Percentiles rank a stretch among this genome's conserved stretches.
phyloP scores from a whole-genome alignment of 2,113 vertebrate genomes.

The Rhinolophus ferrumequinum region DNA sequence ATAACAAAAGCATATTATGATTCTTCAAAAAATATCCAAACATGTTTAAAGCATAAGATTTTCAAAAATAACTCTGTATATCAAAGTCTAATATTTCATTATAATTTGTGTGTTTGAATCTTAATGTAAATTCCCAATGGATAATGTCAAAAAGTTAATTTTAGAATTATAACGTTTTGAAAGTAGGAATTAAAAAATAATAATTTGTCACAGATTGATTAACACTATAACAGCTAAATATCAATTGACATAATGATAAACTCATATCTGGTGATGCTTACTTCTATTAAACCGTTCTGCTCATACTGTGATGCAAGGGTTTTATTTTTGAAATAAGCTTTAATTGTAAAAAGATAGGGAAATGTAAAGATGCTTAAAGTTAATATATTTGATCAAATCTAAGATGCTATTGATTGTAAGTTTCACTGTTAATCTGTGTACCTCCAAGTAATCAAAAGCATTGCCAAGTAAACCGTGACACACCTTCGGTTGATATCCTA shows the following conservation, averaged over 20 bases:
- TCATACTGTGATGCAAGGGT: background rate
- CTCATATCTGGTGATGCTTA: background rate
- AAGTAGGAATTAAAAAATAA: slow-evolving; percentile 2
- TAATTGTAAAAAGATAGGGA: background rate
- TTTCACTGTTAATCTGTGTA: slow-evolving; percentile 9
- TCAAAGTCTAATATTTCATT: background rate
- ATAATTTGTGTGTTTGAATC: background rate
- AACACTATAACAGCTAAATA: background rate
- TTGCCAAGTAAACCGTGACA: background rate
- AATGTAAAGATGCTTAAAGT: background rate
- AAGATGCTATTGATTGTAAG: background rate
- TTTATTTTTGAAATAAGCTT: slow-evolving; percentile 47
- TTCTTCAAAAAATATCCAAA: background rate
- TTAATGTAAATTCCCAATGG: background rate
- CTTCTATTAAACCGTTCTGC: background rate
- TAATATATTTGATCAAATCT: background rate
- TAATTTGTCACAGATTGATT: background rate
- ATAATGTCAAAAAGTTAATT: background rate
- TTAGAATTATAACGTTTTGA: background rate
- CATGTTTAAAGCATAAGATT: background rate
- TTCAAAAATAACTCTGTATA: background rate
- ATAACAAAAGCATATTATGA: background rate
- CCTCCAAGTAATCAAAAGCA: background rate
- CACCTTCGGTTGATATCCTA: background rate
- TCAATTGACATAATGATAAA: background rate